Evolutionary conservation across 2,797 vertebrate species (phyloP).

Genomic region (Melanotaenia boesemani): DNA sequence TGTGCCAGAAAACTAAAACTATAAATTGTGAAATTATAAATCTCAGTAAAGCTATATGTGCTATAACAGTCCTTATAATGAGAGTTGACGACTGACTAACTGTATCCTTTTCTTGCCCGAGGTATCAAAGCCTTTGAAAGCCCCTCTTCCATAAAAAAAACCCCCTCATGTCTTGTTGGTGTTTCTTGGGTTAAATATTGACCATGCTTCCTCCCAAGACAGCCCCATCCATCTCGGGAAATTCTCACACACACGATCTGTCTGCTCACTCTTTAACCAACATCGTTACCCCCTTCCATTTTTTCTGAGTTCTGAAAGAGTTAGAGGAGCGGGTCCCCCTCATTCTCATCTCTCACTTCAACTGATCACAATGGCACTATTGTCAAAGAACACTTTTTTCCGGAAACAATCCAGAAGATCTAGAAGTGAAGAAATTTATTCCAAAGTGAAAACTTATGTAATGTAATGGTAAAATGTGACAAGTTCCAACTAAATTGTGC

Average conservation of each 20-base stretch:
- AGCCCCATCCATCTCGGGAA: constrained; percentile 62
- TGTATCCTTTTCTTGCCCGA: not conserved
- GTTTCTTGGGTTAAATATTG: constrained; percentile 65
- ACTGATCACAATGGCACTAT: constrained; percentile 49
- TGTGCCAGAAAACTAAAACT: constrained; percentile 9
- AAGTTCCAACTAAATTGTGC: not conserved
- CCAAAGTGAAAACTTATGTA: not conserved
- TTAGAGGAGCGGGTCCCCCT: constrained; percentile 38
- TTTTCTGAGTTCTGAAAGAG: constrained; percentile 51
- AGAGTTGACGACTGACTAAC: not conserved
- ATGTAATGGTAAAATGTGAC: not conserved
- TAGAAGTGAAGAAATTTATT: not conserved
- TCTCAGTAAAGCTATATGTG: not conserved
- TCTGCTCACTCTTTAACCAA: constrained; percentile 32
- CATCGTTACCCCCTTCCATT: not conserved
- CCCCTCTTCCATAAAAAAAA: constrained; percentile 18
- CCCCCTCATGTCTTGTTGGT: constrained; percentile 21
- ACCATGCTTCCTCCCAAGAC: constrained; percentile 51
- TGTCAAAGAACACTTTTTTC: constrained; percentile 47
- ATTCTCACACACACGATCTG: constrained; percentile 64
- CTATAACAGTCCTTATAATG: not conserved
- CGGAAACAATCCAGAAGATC: constrained; percentile 34
- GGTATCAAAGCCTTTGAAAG: constrained; percentile 10
- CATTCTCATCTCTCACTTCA: constrained; percentile 59
- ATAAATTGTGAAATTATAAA: not conserved